Conservation (phyloP, 2,888 invertebrate species). For the Eremobia ochroleuca region DNA sequence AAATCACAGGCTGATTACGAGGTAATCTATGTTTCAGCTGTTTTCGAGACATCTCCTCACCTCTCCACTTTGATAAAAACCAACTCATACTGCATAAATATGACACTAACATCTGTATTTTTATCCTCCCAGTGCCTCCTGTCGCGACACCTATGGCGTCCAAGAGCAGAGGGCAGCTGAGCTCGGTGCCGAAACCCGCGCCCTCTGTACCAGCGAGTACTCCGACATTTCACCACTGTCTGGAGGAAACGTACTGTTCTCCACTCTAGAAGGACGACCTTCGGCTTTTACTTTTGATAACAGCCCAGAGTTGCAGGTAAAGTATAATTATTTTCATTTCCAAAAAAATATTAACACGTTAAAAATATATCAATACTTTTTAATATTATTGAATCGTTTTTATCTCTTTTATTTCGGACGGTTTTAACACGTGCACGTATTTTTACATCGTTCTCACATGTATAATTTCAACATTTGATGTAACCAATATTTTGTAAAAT, state of each 20-base stretch:
- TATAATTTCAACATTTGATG: too few species aligned
- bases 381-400: too few species aligned
- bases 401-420: too few species aligned
- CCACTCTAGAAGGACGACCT: constrained; percentile 98
- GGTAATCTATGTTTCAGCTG: background rate
- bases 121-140: constrained; percentile 93
- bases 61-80: background rate
- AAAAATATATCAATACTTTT: background rate
- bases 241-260: constrained; percentile 98
- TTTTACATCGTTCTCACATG: too few species aligned
- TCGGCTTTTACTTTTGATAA: constrained; percentile 98
- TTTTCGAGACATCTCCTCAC: background rate
- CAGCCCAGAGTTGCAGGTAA: constrained; percentile 96
- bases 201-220: constrained; percentile 99
- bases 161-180: constrained; percentile 94
- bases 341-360: background rate
- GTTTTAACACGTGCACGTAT: too few species aligned
- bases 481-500: too few species aligned
- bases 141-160: constrained; percentile 97
- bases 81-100: background rate
- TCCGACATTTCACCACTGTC: constrained; percentile 99
- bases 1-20: background rate
- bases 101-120: background rate
- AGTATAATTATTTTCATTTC: background rate
- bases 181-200: constrained; percentile 96